Conservation (phyloP, 1,140 invertebrate genomes). For the Phortica variegata region DNA sequence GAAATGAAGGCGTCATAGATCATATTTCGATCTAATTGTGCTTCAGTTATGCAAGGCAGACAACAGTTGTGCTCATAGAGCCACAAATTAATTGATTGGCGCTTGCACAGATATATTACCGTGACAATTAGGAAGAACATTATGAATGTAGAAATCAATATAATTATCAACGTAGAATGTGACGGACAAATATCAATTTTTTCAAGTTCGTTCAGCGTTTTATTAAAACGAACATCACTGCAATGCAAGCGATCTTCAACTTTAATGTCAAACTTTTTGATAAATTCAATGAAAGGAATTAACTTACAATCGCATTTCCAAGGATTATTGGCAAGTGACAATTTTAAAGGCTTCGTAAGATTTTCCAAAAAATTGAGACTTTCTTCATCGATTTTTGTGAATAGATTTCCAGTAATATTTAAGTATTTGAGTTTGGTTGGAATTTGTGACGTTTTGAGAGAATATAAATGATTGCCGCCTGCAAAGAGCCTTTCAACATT, state of each 20-base stretch:
- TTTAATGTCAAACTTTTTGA: background rate
- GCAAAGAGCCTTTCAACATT: too few species aligned
- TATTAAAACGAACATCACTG: background rate
- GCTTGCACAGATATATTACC: background rate
- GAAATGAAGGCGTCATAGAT: background rate
- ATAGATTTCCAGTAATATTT: too few species aligned
- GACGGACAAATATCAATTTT: background rate
- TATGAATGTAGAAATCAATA: background rate
- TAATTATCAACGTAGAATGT: background rate
- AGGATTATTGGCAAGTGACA: too few species aligned
- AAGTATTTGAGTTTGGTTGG: too few species aligned
- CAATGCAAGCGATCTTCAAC: background rate
- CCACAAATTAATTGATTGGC: background rate
- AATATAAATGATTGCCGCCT: background rate
- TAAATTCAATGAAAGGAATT: too few species aligned
- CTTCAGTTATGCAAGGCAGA: background rate
- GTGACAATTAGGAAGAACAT: too few species aligned
- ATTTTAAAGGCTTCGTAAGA: too few species aligned
- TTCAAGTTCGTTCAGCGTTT: background rate
- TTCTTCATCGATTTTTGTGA: too few species aligned
- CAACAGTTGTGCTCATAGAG: background rate
- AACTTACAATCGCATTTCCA: too few species aligned
- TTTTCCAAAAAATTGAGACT: too few species aligned
- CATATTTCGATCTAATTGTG: background rate
- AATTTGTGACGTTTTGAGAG: too few species aligned